phyloP scores from a whole-genome alignment of 2,888 invertebrate species.

The Diaperis boleti region DNA sequence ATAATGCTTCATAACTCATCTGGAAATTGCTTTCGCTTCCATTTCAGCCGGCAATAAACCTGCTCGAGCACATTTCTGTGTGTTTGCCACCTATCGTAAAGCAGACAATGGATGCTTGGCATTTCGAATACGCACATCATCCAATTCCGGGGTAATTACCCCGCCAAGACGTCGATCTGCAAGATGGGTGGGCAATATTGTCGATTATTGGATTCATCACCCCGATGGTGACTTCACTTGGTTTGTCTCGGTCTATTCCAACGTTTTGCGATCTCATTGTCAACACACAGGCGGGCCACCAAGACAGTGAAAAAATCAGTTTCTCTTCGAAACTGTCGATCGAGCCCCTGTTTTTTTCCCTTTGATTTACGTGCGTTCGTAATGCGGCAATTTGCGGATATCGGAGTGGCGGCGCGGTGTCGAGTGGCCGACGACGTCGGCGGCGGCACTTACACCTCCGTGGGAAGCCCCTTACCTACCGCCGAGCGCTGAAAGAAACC shows the following conservation, averaged over 20 bases:
- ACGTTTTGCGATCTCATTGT: too few species aligned
- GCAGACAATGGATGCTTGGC: conserved; percentile 55
- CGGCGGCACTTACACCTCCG: conserved; percentile 32
- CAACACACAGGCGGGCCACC: neutral
- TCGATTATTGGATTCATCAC: neutral
- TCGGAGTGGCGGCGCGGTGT: conserved; percentile 29
- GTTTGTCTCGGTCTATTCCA: too few species aligned
- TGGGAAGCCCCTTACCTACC: conserved; percentile 36
- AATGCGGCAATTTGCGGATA: conserved; percentile 36
- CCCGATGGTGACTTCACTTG: too few species aligned
- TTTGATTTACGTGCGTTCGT: conserved; percentile 31
- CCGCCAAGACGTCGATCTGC: too few species aligned
- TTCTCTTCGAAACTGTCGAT: neutral
- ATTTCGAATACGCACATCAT: conserved; percentile 46
- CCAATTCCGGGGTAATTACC: conserved; percentile 35
- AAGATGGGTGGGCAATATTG: too few species aligned
- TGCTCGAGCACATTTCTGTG: conserved; percentile 61
- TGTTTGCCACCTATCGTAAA: conserved; percentile 60
- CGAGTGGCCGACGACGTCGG: conserved; percentile 26
- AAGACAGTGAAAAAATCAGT: conserved; percentile 1
- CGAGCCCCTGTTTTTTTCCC: conserved; percentile 7
- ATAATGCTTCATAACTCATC: conserved; percentile 67
- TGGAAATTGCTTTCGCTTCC: conserved; percentile 66
- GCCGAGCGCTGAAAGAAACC: conserved; percentile 50
- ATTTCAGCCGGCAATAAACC: conserved; percentile 66